Conservation (phyloP, 2,888 invertebrate species). For the Macrophya alboannulata region DNA sequence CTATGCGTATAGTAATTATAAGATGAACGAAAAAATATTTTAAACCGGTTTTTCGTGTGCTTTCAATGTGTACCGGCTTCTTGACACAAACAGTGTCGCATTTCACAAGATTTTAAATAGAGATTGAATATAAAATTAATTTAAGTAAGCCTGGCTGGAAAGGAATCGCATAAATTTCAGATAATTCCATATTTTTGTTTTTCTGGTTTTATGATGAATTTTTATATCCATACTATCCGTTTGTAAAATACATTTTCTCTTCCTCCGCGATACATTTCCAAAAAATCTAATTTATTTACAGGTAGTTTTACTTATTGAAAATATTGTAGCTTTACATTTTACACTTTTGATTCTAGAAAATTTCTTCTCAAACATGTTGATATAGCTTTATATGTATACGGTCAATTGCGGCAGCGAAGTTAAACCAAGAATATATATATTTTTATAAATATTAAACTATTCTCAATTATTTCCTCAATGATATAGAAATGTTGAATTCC, state of each 20-base stretch:
- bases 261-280: neutral
- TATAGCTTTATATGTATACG: neutral
- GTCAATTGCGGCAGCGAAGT: neutral
- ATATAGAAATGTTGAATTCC: neutral
- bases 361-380: neutral
- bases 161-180: neutral
- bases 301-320: neutral
- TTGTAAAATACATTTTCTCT: neutral
- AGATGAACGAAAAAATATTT: neutral
- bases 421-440: slow-evolving; percentile 29
- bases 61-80: neutral
- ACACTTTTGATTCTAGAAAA: neutral
- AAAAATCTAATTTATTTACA: neutral
- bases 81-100: neutral
- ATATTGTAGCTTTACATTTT: neutral
- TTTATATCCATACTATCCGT: neutral
- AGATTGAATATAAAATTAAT: neutral
- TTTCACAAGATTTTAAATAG: neutral
- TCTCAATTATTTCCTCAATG: neutral
- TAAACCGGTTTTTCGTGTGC: neutral
- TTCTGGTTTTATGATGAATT: neutral
- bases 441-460: slow-evolving; percentile 31
- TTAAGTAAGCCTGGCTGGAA: neutral
- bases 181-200: neutral
- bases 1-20: neutral